Conservation (phyloP, 2,888 invertebrate species). For the Nysson spinosus region DNA sequence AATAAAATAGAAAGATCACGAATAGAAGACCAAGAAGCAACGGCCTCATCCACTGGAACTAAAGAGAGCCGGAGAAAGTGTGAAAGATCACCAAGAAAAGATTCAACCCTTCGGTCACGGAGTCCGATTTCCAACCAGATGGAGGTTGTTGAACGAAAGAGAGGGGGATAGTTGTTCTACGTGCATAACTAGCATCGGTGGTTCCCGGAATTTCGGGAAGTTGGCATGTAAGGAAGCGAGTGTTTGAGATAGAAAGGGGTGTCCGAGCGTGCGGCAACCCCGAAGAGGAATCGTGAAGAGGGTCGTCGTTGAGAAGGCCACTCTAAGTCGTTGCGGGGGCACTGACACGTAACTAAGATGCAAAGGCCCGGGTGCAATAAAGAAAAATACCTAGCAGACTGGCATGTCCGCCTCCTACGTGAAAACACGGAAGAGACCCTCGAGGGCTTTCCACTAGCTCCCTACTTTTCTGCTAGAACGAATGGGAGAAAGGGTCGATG, state of each 20-base stretch:
- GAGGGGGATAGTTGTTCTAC: background rate
- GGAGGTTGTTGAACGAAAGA: no score
- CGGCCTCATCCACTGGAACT: no score
- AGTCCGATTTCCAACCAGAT: no score
- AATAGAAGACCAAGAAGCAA: no score
- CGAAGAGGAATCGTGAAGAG: no score
- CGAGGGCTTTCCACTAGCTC: constrained; percentile 29
- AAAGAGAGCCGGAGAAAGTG: no score
- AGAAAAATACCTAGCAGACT: constrained; percentile 50
- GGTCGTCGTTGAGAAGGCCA: constrained; percentile 19
- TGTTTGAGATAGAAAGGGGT: background rate
- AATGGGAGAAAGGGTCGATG: constrained; percentile 34
- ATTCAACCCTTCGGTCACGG: no score
- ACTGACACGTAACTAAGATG: constrained; percentile 63
- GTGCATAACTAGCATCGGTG: constrained; percentile 24
- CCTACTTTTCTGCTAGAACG: constrained; percentile 16
- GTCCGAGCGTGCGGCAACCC: constrained; percentile 23
- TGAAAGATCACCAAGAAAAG: no score
- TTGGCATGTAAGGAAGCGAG: background rate
- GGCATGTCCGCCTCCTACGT: background rate
- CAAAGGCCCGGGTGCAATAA: constrained; percentile 39
- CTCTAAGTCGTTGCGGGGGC: constrained; percentile 38
- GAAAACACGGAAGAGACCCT: constrained; percentile 24
- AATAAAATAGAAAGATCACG: no score
- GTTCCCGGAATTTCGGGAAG: constrained; percentile 26